phyloP scores from a whole-genome alignment of 2,888 invertebrate species.

The Callyntrura guangdongensis region DNA sequence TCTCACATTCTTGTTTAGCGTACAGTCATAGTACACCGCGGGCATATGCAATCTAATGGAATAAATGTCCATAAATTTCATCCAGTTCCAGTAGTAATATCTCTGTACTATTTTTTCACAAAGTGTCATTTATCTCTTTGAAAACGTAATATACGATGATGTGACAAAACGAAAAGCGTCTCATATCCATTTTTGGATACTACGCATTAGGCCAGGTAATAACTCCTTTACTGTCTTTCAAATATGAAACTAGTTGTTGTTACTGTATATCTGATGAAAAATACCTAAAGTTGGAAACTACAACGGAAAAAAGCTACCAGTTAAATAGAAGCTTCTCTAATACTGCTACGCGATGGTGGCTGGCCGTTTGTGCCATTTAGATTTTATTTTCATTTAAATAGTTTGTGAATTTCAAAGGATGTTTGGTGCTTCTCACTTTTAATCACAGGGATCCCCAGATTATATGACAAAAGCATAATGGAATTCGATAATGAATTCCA shows the following conservation, averaged over 20 bases:
- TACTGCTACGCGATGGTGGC: not conserved
- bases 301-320: not conserved
- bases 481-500: constrained; percentile 59
- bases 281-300: constrained; percentile 17
- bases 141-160: not conserved
- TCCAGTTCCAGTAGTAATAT: constrained; percentile 29
- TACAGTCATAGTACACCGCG: no score
- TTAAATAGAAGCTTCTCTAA: not conserved
- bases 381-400: not conserved
- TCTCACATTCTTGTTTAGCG: not conserved
- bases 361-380: not conserved
- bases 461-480: constrained; percentile 58
- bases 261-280: not conserved
- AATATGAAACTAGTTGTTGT: not conserved
- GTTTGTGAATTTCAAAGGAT: constrained; percentile 25
- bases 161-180: constrained; percentile 45
- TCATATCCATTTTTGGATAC: constrained; percentile 57
- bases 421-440: constrained; percentile 21
- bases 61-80: constrained; percentile 51
- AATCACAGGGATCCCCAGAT: constrained; percentile 46
- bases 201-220: constrained; percentile 5
- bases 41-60: not conserved
- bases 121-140: constrained; percentile 9
- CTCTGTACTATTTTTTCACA: not conserved
- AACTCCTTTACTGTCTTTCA: constrained; percentile 25